phyloP scores from a whole-genome alignment of 2,113 vertebrate species.

The Microcebus griseorufus region DNA sequence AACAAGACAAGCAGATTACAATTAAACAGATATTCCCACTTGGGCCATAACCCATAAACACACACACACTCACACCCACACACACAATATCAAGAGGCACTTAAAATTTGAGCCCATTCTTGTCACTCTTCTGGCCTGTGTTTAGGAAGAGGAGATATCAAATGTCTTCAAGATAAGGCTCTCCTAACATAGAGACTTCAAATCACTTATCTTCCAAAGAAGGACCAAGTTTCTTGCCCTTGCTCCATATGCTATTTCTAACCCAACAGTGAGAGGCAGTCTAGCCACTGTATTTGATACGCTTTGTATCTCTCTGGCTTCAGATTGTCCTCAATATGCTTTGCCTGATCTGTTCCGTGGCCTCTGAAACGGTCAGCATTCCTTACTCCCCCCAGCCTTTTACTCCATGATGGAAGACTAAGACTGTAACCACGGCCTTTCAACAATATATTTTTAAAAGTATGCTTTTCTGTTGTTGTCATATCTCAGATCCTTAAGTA shows the following conservation, averaged over 20 bases:
- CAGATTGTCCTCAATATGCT: not conserved
- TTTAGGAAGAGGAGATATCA: not conserved
- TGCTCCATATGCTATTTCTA: not conserved
- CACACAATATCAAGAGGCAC: not conserved
- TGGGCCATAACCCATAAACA: not conserved
- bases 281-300: not conserved
- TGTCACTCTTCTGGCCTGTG: not conserved
- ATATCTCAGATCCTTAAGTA: not conserved
- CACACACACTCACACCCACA: not conserved
- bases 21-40: slow-evolving; percentile 46
- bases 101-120: not conserved
- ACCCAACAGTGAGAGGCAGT: not conserved
- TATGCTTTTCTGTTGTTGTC: not conserved
- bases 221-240: not conserved
- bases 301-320: not conserved
- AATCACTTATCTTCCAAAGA: not conserved
- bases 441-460: not conserved
- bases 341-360: not conserved
- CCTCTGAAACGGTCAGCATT: not conserved
- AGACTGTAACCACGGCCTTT: not conserved
- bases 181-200: not conserved
- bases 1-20: slow-evolving; percentile 57
- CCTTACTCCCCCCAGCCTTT: not conserved
- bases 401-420: not conserved
- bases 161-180: not conserved